phyloP scores from a whole-genome alignment of 2,113 vertebrate species.

The Scartelaos histophorus region DNA sequence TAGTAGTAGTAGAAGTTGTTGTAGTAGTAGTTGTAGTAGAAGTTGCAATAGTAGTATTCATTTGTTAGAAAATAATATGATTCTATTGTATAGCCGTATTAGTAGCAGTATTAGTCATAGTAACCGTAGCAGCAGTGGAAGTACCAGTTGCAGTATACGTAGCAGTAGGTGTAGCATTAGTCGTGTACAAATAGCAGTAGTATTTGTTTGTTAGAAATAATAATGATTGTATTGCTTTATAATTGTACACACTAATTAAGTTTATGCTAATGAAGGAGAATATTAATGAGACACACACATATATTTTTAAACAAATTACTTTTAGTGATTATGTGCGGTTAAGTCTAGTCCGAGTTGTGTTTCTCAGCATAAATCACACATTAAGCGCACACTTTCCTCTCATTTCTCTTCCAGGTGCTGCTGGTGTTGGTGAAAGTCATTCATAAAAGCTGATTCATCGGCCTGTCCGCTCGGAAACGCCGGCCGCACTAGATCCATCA shows the following conservation, averaged over 20 bases:
- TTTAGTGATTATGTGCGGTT: not conserved
- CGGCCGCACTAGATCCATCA: not conserved
- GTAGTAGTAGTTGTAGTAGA: too few species aligned
- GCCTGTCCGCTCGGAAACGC: not conserved
- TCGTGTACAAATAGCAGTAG: too few species aligned
- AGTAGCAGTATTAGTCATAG: too few species aligned
- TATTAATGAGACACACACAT: not conserved
- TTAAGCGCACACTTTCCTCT: not conserved
- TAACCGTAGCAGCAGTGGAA: too few species aligned
- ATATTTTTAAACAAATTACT: not conserved
- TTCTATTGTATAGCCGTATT: too few species aligned
- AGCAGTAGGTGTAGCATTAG: too few species aligned
- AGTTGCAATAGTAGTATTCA: too few species aligned
- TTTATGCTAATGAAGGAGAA: not conserved
- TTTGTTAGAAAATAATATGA: too few species aligned
- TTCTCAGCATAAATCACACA: not conserved
- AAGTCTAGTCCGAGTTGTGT: not conserved
- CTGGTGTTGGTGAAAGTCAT: not conserved
- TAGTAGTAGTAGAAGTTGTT: too few species aligned
- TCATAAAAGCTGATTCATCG: slow-evolving; percentile 1
- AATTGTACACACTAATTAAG: not conserved
- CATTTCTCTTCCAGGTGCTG: not conserved
- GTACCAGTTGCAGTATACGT: too few species aligned
- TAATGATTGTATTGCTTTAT: too few species aligned
- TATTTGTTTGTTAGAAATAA: too few species aligned